Evolutionary conservation across 1,140 invertebrate species (phyloP).

Genomic region (Pseudomyrmex cubaensis): DNA sequence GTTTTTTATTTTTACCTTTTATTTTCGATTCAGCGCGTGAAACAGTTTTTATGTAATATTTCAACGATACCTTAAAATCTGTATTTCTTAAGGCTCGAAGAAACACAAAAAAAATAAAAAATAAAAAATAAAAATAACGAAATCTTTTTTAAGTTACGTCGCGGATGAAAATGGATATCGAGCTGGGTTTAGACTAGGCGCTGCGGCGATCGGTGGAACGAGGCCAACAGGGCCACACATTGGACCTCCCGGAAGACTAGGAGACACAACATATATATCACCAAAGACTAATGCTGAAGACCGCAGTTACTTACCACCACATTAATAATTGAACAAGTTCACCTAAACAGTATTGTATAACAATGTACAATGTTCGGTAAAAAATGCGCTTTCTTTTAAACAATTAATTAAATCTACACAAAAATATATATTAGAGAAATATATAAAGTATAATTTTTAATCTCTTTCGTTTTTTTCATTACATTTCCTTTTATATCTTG

Average conservation of each 20-base stretch:
- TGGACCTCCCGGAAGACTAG: background rate
- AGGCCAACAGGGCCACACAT: background rate
- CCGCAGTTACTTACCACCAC: slow-evolving; percentile 79
- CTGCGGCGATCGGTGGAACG: slow-evolving; percentile 48
- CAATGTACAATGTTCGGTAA: background rate
- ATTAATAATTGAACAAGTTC: slow-evolving; percentile 45
- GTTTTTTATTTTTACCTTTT: too few relatives aligned
- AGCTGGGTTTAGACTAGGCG: slow-evolving; percentile 82
- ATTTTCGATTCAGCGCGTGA: too few relatives aligned
- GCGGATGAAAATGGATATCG: slow-evolving; percentile 83
- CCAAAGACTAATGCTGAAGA: slow-evolving; percentile 70
- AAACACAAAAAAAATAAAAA: background rate
- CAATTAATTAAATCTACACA: too few relatives aligned
- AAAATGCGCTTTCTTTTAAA: background rate
- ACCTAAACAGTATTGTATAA: background rate
- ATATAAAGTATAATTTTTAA: background rate
- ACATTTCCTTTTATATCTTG: too few relatives aligned
- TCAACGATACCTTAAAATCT: background rate
- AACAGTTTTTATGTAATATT: background rate
- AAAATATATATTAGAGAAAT: too few relatives aligned
- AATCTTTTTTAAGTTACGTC: slow-evolving; percentile 76
- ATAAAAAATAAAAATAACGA: background rate
- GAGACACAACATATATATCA: slow-evolving; percentile 71
- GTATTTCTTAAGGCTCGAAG: background rate
- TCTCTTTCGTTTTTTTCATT: background rate